Base-by-base conservation (phyloP, 2,888 invertebrate genomes). In the Macrophya annulata region DNA sequence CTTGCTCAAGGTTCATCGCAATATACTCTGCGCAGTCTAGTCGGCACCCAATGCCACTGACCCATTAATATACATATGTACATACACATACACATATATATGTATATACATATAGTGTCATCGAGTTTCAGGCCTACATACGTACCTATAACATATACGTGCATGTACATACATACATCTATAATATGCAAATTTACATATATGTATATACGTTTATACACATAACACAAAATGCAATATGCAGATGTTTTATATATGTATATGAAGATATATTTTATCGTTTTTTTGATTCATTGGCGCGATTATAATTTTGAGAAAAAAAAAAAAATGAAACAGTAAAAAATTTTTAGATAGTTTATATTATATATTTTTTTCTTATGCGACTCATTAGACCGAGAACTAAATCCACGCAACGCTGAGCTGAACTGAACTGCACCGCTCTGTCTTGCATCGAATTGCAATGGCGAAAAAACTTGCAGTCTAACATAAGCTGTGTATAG, bases 61-160 rank as follows among this genome's bases (percentile, higher is more conserved):
- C 92, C 92, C 90, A 92, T 91, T 92, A 92, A 92, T 92, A 91
- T 91, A 91, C 92, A 90, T 92, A 74, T 15, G 15, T 45, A 21
- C 74, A 31, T 31, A 10, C 9, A n/a, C n/a, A n/a, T n/a, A n/a
- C n/a, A n/a, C n/a, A n/a, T n/a, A n/a, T n/a, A n/a, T n/a, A n/a
- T n/a, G n/a, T n/a, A n/a, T n/a, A n/a, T 9, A 48, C 15, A 31
- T 74, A 45, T 21, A 43, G 31, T 74, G 74, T 62, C 62, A 25
- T 25, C 62, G 25, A 62, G 62, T 25, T 62, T 1, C 25, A 62
- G 25, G 25, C 62, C 62, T 62, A 25, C n/a, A 37, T 31, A 43
- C 15, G 40, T 37, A 17, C 15, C 40, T 43, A n/a, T n/a, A n/a
- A n/a, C 37, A 1, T 17, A 17, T 71, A 10, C n/a, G 21, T 21